Evolutionary conservation across 1,140 invertebrate genomes (phyloP), one percentile per base, ranked within the genome.

Genomic region (Himalopsyche phryganea): DNA sequence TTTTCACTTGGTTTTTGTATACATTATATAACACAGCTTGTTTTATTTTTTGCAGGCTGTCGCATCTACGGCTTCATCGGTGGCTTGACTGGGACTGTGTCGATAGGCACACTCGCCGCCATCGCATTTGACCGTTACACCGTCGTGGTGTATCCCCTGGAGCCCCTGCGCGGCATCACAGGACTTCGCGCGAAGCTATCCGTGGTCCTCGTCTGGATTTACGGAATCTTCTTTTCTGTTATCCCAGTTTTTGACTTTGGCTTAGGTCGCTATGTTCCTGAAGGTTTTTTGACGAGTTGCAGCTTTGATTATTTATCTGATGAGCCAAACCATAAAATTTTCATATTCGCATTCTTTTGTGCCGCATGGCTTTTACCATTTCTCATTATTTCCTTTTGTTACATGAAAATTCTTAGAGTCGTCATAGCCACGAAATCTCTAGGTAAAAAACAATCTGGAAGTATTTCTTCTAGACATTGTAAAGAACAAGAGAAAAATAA

Each of bases 201-300:
- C 54, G 80, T 89, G 4, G 53, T 84, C 0, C 68, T 82, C 14
- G 79, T 85, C 33, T 92, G 90, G 89, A 59, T 84, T n/a, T 91
- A 90, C 70, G 84, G 87, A 0, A 68, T 75, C 1, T 60, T 80
- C 11, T 90, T 90, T 66, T 76, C 87, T 1, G 66, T 79, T 1
- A 79, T 88, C 44, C 90, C 89, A 0, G 77, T 88, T 0, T 66
- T 85, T 36, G 79, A 85, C 60, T 78, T 88, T 18, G 86, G 86
- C 5, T 77, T 88, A 10, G 84, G 86, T 3, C 76, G 77, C 4
- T 92, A 91, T 71, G 85, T 88, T 9, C 87, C 88, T 1, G 89
- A 91, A 73, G 88, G 87, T 5, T 89, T 83, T 58, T 72, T 91
- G 44, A 90, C 88, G 5, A 88, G 85, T 61, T 92, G 89, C 72